These are phyloP conservation scores for Tachycineta bicolor DNA, from an alignment of 2,113 vertebrate species.

Conservation along the genomic window DNA sequence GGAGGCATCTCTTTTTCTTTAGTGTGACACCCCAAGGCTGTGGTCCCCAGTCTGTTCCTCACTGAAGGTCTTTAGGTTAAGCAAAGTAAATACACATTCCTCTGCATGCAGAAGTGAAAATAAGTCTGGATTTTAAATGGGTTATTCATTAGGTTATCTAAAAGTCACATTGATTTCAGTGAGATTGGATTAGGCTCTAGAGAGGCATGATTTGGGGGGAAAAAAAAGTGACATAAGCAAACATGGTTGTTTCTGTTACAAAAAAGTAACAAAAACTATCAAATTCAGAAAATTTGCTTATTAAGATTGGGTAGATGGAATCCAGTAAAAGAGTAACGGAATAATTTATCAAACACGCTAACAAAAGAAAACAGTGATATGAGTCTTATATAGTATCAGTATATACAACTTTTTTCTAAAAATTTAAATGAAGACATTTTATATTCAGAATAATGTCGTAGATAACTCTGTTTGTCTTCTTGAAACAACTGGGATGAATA, in stretches of 20 bases:
- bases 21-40: neutral
- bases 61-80: neutral
- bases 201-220: fast-evolving
- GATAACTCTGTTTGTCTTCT: neutral
- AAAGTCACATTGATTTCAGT: neutral
- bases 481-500: neutral
- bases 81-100: neutral
- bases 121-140: neutral
- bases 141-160: neutral
- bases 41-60: fast-evolving
- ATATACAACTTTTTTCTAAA: neutral
- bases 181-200: neutral
- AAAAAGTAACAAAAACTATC: neutral
- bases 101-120: neutral
- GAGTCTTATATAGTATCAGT: neutral
- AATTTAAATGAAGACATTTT: neutral
- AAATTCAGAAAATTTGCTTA: neutral
- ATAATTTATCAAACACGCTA: neutral
- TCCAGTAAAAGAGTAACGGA: neutral
- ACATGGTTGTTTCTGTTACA: neutral
- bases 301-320: neutral
- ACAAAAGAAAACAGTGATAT: neutral
- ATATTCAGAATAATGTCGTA: neutral
- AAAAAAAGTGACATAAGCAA: neutral
- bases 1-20: neutral